These are phyloP conservation scores for Apamea monoglypha DNA, from an alignment of 2,888 invertebrate genomes.

Conservation along the genomic window DNA sequence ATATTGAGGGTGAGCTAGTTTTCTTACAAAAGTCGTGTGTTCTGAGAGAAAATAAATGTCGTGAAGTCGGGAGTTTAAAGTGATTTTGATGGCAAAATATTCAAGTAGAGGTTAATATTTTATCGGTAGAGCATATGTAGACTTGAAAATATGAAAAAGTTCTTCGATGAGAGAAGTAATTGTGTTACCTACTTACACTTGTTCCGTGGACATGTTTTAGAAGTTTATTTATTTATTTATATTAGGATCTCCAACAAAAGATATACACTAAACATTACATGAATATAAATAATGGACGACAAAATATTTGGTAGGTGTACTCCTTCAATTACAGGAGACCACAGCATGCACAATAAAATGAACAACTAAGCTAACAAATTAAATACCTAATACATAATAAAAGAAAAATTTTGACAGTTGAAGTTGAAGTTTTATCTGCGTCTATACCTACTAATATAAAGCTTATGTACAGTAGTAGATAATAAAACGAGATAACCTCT, in stretches of 20 bases:
- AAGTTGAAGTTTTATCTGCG: no score
- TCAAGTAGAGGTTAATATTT: neutral
- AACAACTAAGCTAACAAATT: no score
- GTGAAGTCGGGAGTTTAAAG: conserved; percentile 5
- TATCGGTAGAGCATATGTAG: no score
- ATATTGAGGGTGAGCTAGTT: conserved; percentile 39
- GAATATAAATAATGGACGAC: no score
- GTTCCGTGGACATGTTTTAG: neutral
- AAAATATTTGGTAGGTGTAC: no score
- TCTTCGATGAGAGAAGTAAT: neutral
- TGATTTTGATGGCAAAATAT: conserved; percentile 10
- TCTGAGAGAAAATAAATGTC: conserved; percentile 26
- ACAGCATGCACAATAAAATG: no score
- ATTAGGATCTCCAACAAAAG: no score
- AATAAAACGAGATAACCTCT: neutral
- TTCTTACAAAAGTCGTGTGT: conserved; percentile 35
- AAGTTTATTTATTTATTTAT: neutral
- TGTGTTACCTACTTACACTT: neutral
- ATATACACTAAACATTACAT: no score
- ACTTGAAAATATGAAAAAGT: neutral
- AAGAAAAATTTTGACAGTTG: no score
- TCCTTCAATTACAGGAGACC: no score
- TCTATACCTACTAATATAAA: neutral
- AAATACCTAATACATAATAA: no score
- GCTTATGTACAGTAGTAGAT: neutral